A percentile compares a stretch with the other conserved stretches of the same genome.
These are phyloP conservation scores for Leptura quadrifasciata DNA, from an alignment of 2,888 invertebrate genomes.

Conservation along the genomic window DNA sequence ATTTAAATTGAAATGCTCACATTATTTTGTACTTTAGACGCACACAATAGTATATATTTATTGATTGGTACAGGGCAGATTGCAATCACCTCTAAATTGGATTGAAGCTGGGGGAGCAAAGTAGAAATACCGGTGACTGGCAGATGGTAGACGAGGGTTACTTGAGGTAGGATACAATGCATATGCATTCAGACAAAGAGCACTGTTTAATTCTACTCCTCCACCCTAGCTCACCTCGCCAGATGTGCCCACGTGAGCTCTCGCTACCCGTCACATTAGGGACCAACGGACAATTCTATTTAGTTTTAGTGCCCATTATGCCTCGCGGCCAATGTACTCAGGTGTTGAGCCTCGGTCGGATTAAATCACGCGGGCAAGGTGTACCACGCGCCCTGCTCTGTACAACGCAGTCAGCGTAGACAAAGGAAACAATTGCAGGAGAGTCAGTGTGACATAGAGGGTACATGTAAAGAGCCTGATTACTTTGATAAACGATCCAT, in stretches of 20 bases:
- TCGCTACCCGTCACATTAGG: conserved; percentile 60
- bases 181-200: conserved; percentile 73
- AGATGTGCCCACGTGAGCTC: conserved; percentile 72
- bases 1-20: not conserved
- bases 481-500: conserved; percentile 73
- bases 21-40: not conserved
- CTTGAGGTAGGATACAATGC: conserved; percentile 74
- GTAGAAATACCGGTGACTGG: conserved; percentile 70
- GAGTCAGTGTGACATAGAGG: conserved; percentile 62
- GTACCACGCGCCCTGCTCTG: conserved; percentile 49
- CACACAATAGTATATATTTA: conserved; percentile 49
- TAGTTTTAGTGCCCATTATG: conserved; percentile 73
- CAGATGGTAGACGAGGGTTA: conserved; percentile 74
- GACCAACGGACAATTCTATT: conserved; percentile 70
- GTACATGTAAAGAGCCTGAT: conserved; percentile 69
- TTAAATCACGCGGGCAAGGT: conserved; percentile 73
- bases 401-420: conserved; percentile 51
- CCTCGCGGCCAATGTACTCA: conserved; percentile 73
- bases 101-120: conserved; percentile 68
- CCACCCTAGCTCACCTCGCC: conserved; percentile 67
- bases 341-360: conserved; percentile 73
- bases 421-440: conserved; percentile 69
- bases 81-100: conserved; percentile 74
- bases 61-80: conserved; percentile 71
- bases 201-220: conserved; percentile 68